Conservation (phyloP, 1,140 invertebrate genomes). For the Holotrichia oblita region DNA sequence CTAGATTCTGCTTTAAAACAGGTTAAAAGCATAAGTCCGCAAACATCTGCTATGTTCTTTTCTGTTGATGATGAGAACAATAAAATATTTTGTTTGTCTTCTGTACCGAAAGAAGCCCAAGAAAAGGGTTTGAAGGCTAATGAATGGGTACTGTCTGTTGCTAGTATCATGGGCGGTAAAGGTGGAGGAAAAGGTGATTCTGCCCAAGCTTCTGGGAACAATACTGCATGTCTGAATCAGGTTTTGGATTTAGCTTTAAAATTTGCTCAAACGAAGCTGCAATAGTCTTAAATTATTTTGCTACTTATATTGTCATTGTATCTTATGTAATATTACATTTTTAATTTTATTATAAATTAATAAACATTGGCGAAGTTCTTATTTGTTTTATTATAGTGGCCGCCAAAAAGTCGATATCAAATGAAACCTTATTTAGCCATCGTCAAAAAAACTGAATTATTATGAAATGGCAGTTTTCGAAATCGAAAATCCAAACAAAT, state of each 20-base stretch:
- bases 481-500: too few species aligned
- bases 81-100: conserved; percentile 91
- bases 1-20: conserved; percentile 95
- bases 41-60: conserved; percentile 91
- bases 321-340: not conserved
- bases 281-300: not conserved
- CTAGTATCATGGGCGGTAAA: conserved; percentile 84
- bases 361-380: not conserved
- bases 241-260: conserved; percentile 79
- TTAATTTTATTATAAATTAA: conserved; percentile 35
- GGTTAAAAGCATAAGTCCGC: conserved; percentile 82
- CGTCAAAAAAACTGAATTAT: too few species aligned
- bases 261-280: conserved; percentile 71
- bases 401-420: too few species aligned
- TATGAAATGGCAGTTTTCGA: too few species aligned
- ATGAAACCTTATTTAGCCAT: too few species aligned
- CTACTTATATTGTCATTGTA: not conserved
- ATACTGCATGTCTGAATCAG: conserved; percentile 76
- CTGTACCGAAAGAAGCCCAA: conserved; percentile 83
- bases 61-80: conserved; percentile 86
- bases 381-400: not conserved
- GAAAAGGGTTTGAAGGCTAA: conserved; percentile 93
- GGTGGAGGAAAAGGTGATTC: conserved; percentile 96
- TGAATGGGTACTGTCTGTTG: conserved; percentile 92
- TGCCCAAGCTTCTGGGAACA: conserved; percentile 93